These are phyloP conservation scores for Argyra leucocephala DNA, from an alignment of 2,888 invertebrate species.

Conservation along the genomic window DNA sequence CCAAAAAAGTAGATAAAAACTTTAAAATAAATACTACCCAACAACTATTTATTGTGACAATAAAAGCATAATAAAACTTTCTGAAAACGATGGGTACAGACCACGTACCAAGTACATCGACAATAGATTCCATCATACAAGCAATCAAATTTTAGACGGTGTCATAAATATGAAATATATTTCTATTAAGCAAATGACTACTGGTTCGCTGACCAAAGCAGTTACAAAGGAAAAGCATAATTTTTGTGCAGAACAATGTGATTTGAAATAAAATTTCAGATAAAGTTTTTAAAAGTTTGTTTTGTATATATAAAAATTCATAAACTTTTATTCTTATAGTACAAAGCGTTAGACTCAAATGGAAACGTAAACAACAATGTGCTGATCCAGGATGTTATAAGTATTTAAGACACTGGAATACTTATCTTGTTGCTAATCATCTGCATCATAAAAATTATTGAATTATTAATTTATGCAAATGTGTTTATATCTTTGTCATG, in stretches of 20 bases:
- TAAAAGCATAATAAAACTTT: constrained; percentile 18
- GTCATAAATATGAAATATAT: constrained; percentile 15
- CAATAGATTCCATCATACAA: constrained; percentile 19
- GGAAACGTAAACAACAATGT: too few species aligned
- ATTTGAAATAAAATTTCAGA: too few species aligned
- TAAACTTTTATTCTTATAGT: too few species aligned
- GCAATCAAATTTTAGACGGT: constrained; percentile 15
- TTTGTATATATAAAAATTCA: too few species aligned
- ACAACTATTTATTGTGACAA: constrained; percentile 20
- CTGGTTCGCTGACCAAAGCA: constrained; percentile 19
- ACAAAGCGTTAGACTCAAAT: too few species aligned
- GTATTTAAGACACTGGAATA: too few species aligned
- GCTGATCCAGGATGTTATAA: too few species aligned
- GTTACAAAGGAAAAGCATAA: constrained; percentile 19
- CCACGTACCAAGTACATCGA: constrained; percentile 20
- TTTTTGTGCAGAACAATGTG: constrained; percentile 16
- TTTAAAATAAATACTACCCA: not conserved
- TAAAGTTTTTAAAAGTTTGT: too few species aligned
- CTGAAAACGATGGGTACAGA: constrained; percentile 17
- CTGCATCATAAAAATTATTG: too few species aligned
- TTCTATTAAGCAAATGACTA: constrained; percentile 17
- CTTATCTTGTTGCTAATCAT: too few species aligned
- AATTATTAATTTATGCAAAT: too few species aligned
- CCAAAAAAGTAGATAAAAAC: constrained; percentile 14
- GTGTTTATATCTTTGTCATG: too few species aligned